Conservation (phyloP, 2,888 invertebrate species). For the Opisthograptis luteolata region DNA sequence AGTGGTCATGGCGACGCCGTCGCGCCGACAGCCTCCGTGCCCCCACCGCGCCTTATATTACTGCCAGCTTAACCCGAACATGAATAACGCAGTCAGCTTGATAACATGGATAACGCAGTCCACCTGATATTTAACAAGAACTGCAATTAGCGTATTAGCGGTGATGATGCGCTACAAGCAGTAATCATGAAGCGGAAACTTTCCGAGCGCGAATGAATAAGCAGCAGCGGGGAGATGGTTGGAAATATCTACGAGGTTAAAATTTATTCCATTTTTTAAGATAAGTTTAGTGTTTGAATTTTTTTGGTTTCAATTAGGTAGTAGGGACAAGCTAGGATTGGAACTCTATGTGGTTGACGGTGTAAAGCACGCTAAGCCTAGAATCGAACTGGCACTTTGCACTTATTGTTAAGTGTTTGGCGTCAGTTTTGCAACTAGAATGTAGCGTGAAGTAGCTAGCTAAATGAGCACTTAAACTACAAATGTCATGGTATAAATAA, state of each 20-base stretch:
- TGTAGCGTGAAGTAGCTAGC: no score
- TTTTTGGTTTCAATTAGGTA: slow-evolving; percentile 27
- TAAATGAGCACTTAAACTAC: no score
- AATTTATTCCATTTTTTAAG: slow-evolving; percentile 22
- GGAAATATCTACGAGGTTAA: background rate
- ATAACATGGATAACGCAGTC: slow-evolving; percentile 45
- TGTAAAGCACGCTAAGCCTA: no score
- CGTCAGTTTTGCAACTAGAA: no score
- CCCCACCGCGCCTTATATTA: slow-evolving; percentile 13
- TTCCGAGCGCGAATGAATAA: slow-evolving; percentile 59
- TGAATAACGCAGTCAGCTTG: slow-evolving; percentile 33
- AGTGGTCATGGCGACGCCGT: slow-evolving; percentile 61
- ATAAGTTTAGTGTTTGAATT: slow-evolving; percentile 23
- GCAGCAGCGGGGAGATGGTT: slow-evolving; percentile 42
- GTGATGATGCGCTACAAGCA: slow-evolving; percentile 55
- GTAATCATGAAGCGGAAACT: slow-evolving; percentile 67
- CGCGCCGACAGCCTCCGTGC: slow-evolving; percentile 36
- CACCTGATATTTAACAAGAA: slow-evolving; percentile 49
- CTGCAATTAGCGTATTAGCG: slow-evolving; percentile 63
- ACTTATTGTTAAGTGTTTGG: no score
- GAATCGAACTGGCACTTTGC: no score
- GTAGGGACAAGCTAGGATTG: background rate
- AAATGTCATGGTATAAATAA: no score
- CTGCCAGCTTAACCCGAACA: slow-evolving; percentile 29
- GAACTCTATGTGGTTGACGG: no score